Evolutionary conservation across 2,888 invertebrate genomes (phyloP), one percentile per base, ranked within the genome.

Genomic region (Leuctra nigra): DNA sequence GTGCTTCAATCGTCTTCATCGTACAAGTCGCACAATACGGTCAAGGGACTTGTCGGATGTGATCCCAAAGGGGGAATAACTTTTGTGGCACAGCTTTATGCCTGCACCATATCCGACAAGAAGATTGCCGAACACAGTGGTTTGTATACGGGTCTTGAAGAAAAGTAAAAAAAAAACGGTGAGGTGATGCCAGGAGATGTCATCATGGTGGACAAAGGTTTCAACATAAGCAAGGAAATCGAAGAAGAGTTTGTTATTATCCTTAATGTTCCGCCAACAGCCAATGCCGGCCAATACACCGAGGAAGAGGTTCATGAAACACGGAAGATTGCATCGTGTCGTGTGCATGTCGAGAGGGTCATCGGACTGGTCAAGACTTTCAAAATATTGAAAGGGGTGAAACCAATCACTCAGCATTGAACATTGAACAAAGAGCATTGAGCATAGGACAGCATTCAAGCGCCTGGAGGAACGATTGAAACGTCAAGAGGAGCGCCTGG

Each of bases 1-100:
- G 53, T 53, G 23, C 14, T 53, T 23, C 38, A 53, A 38, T 35
- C 39, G n/a, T 53, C 23, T 38, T 53, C 53, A 2, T 24, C 14
- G 11, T 39, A 53, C 38, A 53, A 53, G 38, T 53, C 53, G 16
- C 23, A 24, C 39, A 53, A 16, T 22, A 53, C 39, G 4, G 39
- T 53, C 20, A 53, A 53, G 38, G 53, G 36, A 3, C n/a, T 46
- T n/a, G 46, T 46, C 4, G 46, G 53, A 9, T 53, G 53, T 53
- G 38, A 39, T 16, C 53, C 53, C 16, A 53, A 53, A 16, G 6
- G 36, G 13, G 36, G 36, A 14, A 22, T 38, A 24, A 53, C 38
- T 14, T 38, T 39, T 20, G n/a, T 38, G n/a, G 20, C 53, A 14
- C 53, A 53, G 22, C 22, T 53, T 9, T 53, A 24, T 39, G 22